These are phyloP conservation scores for Ciconia boyciana DNA, from an alignment of 2,113 vertebrate species.

Conservation along the genomic window DNA sequence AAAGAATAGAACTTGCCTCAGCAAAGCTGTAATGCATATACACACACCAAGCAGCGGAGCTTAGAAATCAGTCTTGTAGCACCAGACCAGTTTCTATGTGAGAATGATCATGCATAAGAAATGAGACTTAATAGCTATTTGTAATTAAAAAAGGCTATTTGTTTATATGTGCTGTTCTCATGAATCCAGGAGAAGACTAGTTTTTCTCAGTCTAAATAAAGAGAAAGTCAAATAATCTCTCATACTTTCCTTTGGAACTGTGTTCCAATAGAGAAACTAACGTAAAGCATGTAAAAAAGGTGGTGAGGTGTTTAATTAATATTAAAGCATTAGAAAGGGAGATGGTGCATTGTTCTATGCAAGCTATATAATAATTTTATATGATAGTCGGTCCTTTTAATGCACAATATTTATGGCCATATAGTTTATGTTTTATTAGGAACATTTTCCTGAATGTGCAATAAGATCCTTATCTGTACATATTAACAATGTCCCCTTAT, in stretches of 20 bases:
- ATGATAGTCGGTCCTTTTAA: neutral
- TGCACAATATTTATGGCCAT: neutral
- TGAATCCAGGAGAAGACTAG: neutral
- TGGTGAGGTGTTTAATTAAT: neutral
- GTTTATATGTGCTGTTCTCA: neutral
- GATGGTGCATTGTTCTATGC: neutral
- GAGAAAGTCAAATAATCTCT: neutral
- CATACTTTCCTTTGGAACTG: neutral
- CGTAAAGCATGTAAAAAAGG: neutral
- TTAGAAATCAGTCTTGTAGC: neutral
- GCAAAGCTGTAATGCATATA: neutral
- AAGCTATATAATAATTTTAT: neutral
- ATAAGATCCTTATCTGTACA: neutral
- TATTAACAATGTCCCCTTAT: neutral
- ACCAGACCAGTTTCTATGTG: neutral
- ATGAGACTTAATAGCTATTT: conserved; percentile 35
- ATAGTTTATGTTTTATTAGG: neutral
- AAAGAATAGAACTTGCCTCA: conserved; percentile 16
- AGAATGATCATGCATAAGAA: neutral
- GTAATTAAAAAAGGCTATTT: conserved; percentile 25
- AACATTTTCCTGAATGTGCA: conserved; percentile 3
- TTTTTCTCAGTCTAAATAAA: neutral
- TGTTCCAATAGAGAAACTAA: neutral
- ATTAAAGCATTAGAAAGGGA: neutral
- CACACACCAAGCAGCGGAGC: neutral